Evolutionary conservation across 2,113 vertebrate species (phyloP), one percentile per base, ranked within the genome.

Genomic region (Rhinogobius similis): DNA sequence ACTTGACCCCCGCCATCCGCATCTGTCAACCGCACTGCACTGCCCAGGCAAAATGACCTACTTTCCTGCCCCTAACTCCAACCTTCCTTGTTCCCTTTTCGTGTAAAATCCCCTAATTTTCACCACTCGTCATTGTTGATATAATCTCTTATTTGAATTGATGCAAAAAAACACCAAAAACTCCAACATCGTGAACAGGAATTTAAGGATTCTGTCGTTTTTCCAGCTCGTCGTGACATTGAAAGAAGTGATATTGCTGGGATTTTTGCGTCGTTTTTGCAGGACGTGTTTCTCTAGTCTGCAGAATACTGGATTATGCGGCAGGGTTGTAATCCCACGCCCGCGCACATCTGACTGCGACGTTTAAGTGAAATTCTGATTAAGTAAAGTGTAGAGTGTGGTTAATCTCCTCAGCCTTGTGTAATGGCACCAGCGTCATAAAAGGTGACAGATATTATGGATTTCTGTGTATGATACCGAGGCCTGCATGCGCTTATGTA

Each of bases 351-450:
- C 71, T 72, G 81, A 84, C 67, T 73, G 32, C 66, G 64, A 74
- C 73, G 65, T 85, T 65, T 61, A 78, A 87, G 74, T 83, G 78
- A 85, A 81, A 78, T 73, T 84, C 79, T 63, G 86, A 87, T 88
- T 88, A 87, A 67, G 58, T 50, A 76, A 71, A 86, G 79, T 81
- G 70, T 73, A 65, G 50, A 65, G 65, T 52, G 77, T 68, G 72
- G 68, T 81, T 82, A 87, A 90, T 89, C 88, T 79, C 64, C 70
- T 82, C 72, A 79, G 87, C 66, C 86, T 18, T 12, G 29, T n/a
- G 58, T 38, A 61, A 61, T 38, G 58, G 58, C 29, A 11, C 18
- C 58, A 5, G 58, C 9, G 2, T 38, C 58, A 38, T 61, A n/a
- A 61, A 61, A 61, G 58, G 58, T 61, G 58, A 38, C 58, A 4